These are phyloP conservation scores for Drosophila longiperda DNA, from an alignment of 2,888 invertebrate genomes.

Conservation along the genomic window DNA sequence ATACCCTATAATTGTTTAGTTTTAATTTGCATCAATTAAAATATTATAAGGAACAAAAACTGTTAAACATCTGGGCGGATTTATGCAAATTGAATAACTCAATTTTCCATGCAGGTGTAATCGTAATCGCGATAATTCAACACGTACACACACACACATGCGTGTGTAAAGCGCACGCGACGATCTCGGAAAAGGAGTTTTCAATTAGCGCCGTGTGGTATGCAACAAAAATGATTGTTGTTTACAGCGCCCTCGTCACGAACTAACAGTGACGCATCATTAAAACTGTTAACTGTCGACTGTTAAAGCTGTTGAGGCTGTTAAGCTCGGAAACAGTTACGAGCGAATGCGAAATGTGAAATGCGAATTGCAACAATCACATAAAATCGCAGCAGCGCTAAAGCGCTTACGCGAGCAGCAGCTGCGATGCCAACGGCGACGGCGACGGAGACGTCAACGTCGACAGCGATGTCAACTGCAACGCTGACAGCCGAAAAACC, in stretches of 20 bases:
- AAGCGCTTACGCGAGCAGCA: slow-evolving; percentile 10
- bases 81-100: not conserved
- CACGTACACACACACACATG: not conserved
- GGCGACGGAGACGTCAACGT: slow-evolving; percentile 30
- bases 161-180: not conserved
- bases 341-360: slow-evolving; percentile 17
- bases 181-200: slow-evolving; percentile 21
- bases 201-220: slow-evolving; percentile 44
- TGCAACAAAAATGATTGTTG: slow-evolving; percentile 44
- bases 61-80: not conserved
- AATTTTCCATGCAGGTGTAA: not conserved
- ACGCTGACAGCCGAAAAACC: slow-evolving; percentile 68
- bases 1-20: not conserved
- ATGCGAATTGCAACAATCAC: slow-evolving; percentile 51
- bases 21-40: not conserved
- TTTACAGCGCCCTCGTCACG: slow-evolving; percentile 14
- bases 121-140: not conserved
- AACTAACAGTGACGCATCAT: slow-evolving; percentile 40
- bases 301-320: slow-evolving; percentile 32
- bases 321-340: slow-evolving; percentile 34
- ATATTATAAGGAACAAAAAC: not conserved
- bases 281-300: slow-evolving; percentile 33
- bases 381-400: slow-evolving; percentile 17
- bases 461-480: slow-evolving; percentile 50
- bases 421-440: slow-evolving; percentile 27